A percentile compares a stretch with the other conserved stretches of the same genome.
Conservation (phyloP, 2,888 invertebrate genomes). For the Julus scanicus region DNA sequence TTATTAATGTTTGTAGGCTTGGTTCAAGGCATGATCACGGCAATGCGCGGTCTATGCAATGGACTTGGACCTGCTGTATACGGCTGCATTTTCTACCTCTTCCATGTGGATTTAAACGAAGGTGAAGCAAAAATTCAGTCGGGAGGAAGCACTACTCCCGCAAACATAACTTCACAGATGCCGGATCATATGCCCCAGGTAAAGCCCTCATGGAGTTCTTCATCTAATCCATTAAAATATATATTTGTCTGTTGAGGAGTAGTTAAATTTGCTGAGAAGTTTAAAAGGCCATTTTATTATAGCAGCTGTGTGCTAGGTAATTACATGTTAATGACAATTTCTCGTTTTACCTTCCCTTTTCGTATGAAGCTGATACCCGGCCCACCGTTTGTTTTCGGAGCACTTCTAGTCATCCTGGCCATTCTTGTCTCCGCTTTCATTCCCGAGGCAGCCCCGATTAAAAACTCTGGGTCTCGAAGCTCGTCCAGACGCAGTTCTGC, state of each 20-base stretch:
- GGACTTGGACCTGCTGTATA: conserved; percentile 99
- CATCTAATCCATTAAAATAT: too few species aligned
- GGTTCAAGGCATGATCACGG: conserved; percentile 98
- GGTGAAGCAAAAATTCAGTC: conserved; percentile 66
- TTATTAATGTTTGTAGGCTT: conserved; percentile 70
- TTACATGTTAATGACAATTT: neutral
- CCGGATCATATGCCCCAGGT: conserved; percentile 57
- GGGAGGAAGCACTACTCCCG: conserved; percentile 51
- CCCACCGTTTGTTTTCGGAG: conserved; percentile 98
- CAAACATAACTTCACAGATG: conserved; percentile 52
- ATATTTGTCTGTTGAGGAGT: too few species aligned
- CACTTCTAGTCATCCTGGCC: conserved; percentile 94
- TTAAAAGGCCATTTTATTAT: too few species aligned
- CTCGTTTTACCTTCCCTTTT: neutral
- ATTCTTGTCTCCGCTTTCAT: conserved; percentile 78
- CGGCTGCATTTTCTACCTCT: conserved; percentile 97
- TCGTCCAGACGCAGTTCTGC: conserved; percentile 55
- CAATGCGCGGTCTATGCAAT: conserved; percentile 97
- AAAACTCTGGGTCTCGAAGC: conserved; percentile 41
- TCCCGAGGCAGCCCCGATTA: conserved; percentile 62
- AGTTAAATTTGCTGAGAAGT: too few species aligned
- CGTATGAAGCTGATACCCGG: conserved; percentile 83
- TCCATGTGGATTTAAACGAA: conserved; percentile 96
- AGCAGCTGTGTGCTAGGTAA: too few species aligned
- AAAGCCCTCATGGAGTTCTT: neutral